Base-by-base conservation (phyloP, 37 sponge, comb jelly and placozoan genomes). In the Oscarella lobularis region DNA sequence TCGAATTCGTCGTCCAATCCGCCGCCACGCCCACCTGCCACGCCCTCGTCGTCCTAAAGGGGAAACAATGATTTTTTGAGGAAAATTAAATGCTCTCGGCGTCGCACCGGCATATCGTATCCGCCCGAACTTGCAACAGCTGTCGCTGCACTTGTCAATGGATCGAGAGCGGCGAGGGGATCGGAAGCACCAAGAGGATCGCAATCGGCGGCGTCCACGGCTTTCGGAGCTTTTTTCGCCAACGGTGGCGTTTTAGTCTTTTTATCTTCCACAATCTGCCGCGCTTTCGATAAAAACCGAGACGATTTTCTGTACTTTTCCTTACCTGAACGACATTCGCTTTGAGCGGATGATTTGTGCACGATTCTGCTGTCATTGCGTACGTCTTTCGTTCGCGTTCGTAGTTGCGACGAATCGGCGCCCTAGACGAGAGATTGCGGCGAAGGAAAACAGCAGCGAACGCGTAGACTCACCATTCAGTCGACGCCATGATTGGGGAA, bases 1-100 rank as follows among this genome's bases (percentile, higher is more conserved):
- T 90, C 91, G 80, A 94, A 94, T 31, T 35, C 9, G 60, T 48
- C 60, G 20, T 48, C 60, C 60, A 48, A 27, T 48, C 14, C 9
- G 60, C 60, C 60, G 9, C 20, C 14, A 9, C 9, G 9, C 20
- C 14, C 20, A 27, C 14, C 14, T 48, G 60, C 60, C 9, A 48
- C 9, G 20, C 20, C 60, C 60, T n/a, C n/a, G n/a, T n/a, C n/a
- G n/a, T n/a, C n/a, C 38, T 71, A 69, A 2, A 27, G 35, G 38
- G 35, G 79, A 74, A 39, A 37, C 2, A 78, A 5, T 2, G 70
- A 67, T 40, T 3, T 70, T 3, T 9, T 27, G 40, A 80, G 65
- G 9, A 73, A 69, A 41, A 79, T 84, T 2, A 48, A 32, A 35
- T 30, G 67, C 14, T 76, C 65, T 55, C 33, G 36, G 33, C 68